Evolutionary conservation across 1,140 invertebrate genomes (phyloP).

Genomic region (Asbolus verrucosus): DNA sequence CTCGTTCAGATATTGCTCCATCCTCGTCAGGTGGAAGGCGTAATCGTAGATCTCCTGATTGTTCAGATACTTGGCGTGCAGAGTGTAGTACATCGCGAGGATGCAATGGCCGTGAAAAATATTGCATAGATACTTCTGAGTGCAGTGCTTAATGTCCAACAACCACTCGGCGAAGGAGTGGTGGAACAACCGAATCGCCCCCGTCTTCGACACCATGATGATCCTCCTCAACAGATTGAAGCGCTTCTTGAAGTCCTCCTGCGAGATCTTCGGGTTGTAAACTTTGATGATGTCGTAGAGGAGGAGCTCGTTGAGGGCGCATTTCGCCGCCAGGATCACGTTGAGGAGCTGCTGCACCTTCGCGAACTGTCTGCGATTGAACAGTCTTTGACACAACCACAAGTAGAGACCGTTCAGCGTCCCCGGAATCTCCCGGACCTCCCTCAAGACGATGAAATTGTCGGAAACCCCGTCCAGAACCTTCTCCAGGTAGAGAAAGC

Average conservation of each 20-base stretch:
- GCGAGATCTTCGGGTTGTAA: slow-evolving; percentile 81
- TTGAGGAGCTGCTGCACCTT: slow-evolving; percentile 89
- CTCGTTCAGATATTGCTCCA: slow-evolving; percentile 67
- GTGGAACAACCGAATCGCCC: slow-evolving; percentile 84
- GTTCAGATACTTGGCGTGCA: slow-evolving; percentile 62
- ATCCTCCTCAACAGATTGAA: slow-evolving; percentile 83
- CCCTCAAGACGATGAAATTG: slow-evolving; percentile 89
- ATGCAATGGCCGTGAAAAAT: slow-evolving; percentile 89
- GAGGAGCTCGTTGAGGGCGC: slow-evolving; percentile 84
- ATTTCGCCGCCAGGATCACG: slow-evolving; percentile 87
- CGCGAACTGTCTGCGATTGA: slow-evolving; percentile 88
- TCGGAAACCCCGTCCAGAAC: slow-evolving; percentile 93
- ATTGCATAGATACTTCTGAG: slow-evolving; percentile 91
- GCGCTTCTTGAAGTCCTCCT: slow-evolving; percentile 87
- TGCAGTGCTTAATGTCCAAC: slow-evolving; percentile 96
- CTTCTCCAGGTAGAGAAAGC: slow-evolving; percentile 93
- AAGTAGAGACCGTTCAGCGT: slow-evolving; percentile 95
- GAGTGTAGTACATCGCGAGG: slow-evolving; percentile 83
- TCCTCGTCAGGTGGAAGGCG: slow-evolving; percentile 69
- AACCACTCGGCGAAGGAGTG: slow-evolving; percentile 95
- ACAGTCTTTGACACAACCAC: slow-evolving; percentile 93
- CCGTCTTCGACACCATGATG: slow-evolving; percentile 72
- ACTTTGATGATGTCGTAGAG: slow-evolving; percentile 86
- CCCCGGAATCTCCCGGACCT: slow-evolving; percentile 90
- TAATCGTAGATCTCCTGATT: slow-evolving; percentile 70